phyloP scores from a whole-genome alignment of 2,113 vertebrate genomes.

The Cyanoramphus novaezelandiae region DNA sequence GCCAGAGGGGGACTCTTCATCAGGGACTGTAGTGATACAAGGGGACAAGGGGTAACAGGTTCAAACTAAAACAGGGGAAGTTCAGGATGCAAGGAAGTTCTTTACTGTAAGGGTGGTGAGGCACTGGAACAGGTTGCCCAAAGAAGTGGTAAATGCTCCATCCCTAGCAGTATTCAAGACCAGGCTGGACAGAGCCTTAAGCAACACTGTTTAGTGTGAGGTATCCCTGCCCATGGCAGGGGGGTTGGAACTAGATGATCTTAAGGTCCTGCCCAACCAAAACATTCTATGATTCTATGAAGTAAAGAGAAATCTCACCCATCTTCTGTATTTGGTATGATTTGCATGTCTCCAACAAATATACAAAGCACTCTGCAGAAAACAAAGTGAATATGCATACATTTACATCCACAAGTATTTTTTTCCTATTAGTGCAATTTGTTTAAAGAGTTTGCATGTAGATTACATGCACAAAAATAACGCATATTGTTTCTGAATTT shows the following conservation, averaged over 20 bases:
- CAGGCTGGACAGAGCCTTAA: neutral
- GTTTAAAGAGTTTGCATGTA: neutral
- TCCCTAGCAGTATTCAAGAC: neutral
- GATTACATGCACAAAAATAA: neutral
- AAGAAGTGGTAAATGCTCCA: too few species aligned
- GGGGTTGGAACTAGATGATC: neutral
- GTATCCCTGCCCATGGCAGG: neutral
- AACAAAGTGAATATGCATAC: neutral
- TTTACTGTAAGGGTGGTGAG: too few species aligned
- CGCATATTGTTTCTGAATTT: neutral
- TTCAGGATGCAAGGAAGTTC: too few species aligned
- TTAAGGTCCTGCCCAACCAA: neutral
- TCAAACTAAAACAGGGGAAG: too few species aligned
- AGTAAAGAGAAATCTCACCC: slow-evolving; percentile 68
- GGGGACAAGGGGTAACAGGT: too few species aligned
- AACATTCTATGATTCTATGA: neutral
- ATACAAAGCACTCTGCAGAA: slow-evolving; percentile 82
- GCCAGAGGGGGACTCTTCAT: neutral
- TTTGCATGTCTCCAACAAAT: slow-evolving; percentile 79
- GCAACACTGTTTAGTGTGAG: neutral
- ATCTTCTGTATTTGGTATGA: slow-evolving; percentile 60
- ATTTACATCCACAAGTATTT: neutral
- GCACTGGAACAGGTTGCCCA: too few species aligned
- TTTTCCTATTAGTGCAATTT: neutral
- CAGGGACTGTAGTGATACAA: neutral